phyloP scores from a whole-genome alignment of 1,140 invertebrate genomes.

The Colletes latitarsis region DNA sequence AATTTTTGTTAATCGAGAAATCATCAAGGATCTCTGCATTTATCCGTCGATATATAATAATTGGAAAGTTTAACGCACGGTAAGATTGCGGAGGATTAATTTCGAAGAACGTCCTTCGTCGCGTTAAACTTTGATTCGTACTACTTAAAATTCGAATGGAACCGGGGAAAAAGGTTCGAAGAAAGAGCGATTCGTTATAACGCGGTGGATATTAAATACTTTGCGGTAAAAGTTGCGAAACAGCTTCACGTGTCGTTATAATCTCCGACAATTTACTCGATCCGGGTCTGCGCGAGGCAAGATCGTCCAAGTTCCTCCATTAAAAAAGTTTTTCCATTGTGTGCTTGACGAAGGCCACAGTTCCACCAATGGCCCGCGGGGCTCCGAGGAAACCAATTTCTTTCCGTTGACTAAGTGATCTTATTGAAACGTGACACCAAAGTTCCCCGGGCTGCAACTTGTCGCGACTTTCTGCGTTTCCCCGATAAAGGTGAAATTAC shows the following conservation, averaged over 20 bases:
- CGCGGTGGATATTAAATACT: constrained; percentile 8
- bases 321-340: constrained; percentile 46
- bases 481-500: neutral
- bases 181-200: neutral
- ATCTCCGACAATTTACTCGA: constrained; percentile 16
- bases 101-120: neutral
- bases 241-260: constrained; percentile 34
- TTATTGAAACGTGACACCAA: constrained; percentile 34
- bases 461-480: neutral
- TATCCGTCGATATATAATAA: too few relatives aligned
- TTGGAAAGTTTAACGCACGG: too few relatives aligned
- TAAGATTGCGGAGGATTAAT: too few relatives aligned
- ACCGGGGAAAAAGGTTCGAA: neutral
- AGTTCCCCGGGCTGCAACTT: constrained; percentile 19
- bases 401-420: constrained; percentile 36
- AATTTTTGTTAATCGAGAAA: too few relatives aligned
- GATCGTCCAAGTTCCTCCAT: constrained; percentile 33
- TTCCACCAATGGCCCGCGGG: neutral
- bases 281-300: neutral
- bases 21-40: too few relatives aligned
- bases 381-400: constrained; percentile 25
- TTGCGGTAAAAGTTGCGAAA: neutral
- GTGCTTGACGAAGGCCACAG: constrained; percentile 7
- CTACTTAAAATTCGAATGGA: neutral
- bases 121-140: neutral